These are phyloP conservation scores for Drosophila carrolli DNA, from an alignment of 1,140 invertebrate species.

Conservation along the genomic window DNA sequence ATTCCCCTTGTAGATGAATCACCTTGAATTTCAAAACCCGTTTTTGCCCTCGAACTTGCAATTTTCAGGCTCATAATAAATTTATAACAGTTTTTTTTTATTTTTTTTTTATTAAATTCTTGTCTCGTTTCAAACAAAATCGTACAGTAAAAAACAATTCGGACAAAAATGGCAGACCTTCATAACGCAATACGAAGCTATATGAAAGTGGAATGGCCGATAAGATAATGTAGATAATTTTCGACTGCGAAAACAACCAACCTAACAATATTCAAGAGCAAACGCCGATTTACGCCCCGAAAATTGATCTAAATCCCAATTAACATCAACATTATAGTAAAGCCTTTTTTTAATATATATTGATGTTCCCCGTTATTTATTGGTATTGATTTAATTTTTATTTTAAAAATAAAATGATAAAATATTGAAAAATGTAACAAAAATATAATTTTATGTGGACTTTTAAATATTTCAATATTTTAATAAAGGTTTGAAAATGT, in stretches of 20 bases:
- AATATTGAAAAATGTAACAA: too few relatives aligned
- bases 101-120: constrained; percentile 30
- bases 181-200: constrained; percentile 14
- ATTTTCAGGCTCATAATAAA: constrained; percentile 2
- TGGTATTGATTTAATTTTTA: too few relatives aligned
- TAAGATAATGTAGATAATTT: constrained; percentile 61
- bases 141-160: constrained; percentile 3
- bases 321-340: neutral
- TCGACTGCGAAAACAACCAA: constrained; percentile 43
- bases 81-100: constrained; percentile 20
- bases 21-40: constrained; percentile 58
- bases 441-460: too few relatives aligned
- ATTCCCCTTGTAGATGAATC: constrained; percentile 44
- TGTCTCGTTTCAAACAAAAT: constrained; percentile 23
- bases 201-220: constrained; percentile 56
- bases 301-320: too few relatives aligned
- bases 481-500: too few relatives aligned
- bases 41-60: constrained; percentile 69
- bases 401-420: too few relatives aligned
- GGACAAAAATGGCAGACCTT: constrained; percentile 30
- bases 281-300: neutral
- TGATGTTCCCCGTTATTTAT: too few relatives aligned
- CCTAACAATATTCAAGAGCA: constrained; percentile 18
- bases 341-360: too few relatives aligned
- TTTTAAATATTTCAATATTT: too few relatives aligned